A percentile compares a stretch with the other conserved stretches of the same genome.
phyloP scores from a whole-genome alignment of 1,140 invertebrate genomes.

The Lethrus apterus region DNA sequence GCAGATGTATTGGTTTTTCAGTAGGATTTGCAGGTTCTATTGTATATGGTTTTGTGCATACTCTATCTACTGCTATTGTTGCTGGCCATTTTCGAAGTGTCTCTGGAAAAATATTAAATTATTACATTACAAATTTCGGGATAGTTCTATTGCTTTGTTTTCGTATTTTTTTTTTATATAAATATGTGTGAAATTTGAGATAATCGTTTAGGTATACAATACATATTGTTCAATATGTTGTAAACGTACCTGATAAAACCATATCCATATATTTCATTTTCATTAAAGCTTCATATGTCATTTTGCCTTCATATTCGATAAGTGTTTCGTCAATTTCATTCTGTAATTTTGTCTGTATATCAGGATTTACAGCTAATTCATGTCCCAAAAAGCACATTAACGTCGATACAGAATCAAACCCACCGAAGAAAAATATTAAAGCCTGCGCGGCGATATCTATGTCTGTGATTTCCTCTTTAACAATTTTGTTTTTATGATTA shows the following conservation, averaged over 20 bases:
- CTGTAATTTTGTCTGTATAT: slow-evolving; percentile 43
- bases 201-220: too few species aligned
- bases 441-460: slow-evolving; percentile 37
- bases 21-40: background rate
- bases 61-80: slow-evolving; percentile 11
- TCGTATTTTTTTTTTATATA: too few species aligned
- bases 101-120: too few species aligned
- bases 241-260: slow-evolving; percentile 21
- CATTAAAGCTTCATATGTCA: slow-evolving; percentile 10
- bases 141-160: too few species aligned
- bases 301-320: slow-evolving; percentile 3
- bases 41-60: background rate
- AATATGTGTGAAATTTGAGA: too few species aligned
- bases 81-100: slow-evolving; percentile 19
- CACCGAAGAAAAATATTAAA: slow-evolving; percentile 41
- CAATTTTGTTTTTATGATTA: background rate
- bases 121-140: too few species aligned
- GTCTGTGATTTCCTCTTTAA: slow-evolving; percentile 21
- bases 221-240: background rate
- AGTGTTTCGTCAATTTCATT: slow-evolving; percentile 36
- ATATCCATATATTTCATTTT: slow-evolving; percentile 9
- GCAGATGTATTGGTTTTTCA: background rate
- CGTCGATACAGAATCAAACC: slow-evolving; percentile 40
- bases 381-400: slow-evolving; percentile 38
- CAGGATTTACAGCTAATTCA: slow-evolving; percentile 47